Evolutionary conservation across 2,888 invertebrate genomes (phyloP), one percentile per base, ranked within the genome.

Genomic region (Trachelus iudaicus): DNA sequence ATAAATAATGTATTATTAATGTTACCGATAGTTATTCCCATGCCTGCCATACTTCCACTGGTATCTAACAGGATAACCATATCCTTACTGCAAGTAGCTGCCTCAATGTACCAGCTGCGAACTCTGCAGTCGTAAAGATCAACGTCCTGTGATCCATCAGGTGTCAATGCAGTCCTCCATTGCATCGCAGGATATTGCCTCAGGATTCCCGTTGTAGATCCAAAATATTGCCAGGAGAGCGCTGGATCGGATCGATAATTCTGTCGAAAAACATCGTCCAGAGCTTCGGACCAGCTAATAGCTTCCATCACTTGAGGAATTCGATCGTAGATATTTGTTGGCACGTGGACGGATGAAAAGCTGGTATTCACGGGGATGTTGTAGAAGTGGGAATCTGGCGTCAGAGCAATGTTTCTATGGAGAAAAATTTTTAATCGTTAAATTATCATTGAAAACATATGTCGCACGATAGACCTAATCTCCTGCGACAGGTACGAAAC

Each of bases 81-180:
- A 89, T 99, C 99, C 92, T 99, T 99, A 12, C 99, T 98, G 87
- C 98, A 98, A 0, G 99, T 98, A 0, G 99, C 98, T 0, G 99
- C 99, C 92, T 98, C 97, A 83, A 99, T 98, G 91, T 98, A 99
- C 98, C 98, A 99, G 71, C 97, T 97, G 79, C 96, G 94, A 73
- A 97, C 96, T 77, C 99, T 94, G 87, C 98, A 98, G 91, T 99
- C 99, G 91, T 97, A 99, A 2, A 96, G 94, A 90, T 98, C 98
- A 11, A 93, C 92, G 79, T 91, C 88, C 81, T 93, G 92, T 6
- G 73, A 75, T 0, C 84, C 82, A 73, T 85, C 81, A 0, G 76
- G 69, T 11, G 81, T 82, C 13, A 81, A 0, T 73, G 79, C 81
- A 1, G 85, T 87, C 75, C 80, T 81, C 91, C 91, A 91, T 68